A percentile compares a stretch with the other conserved stretches of the same genome.
These are phyloP conservation scores for Cosmia pyralina DNA, from an alignment of 2,888 invertebrate species.

Conservation along the genomic window DNA sequence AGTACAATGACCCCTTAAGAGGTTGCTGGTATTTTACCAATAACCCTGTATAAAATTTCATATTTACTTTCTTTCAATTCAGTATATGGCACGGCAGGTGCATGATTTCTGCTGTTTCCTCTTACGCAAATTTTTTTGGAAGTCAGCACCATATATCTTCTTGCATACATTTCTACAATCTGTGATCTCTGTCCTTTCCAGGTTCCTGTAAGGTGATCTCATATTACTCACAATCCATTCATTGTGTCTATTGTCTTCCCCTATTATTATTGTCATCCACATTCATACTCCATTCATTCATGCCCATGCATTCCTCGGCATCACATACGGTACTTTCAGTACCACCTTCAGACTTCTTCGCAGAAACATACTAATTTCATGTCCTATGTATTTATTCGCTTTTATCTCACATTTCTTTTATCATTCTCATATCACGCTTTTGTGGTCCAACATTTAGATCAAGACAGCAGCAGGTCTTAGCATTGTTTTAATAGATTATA, in stretches of 20 bases:
- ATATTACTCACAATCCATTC: neutral
- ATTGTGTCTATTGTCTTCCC: conserved; percentile 12
- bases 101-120: neutral
- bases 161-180: neutral
- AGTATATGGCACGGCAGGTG: neutral
- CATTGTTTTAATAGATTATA: neutral
- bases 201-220: neutral
- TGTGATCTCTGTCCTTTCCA: neutral
- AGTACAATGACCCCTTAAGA: too few species aligned
- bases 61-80: neutral
- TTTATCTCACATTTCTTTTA: neutral
- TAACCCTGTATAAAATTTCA: too few species aligned
- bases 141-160: too few species aligned
- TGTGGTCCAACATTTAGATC: too few species aligned
- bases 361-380: too few species aligned
- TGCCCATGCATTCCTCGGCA: neutral
- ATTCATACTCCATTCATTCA: neutral
- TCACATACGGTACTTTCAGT: neutral
- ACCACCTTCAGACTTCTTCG: too few species aligned
- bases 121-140: neutral
- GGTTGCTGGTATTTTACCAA: too few species aligned
- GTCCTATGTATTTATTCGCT: neutral
- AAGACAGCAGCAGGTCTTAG: neutral
- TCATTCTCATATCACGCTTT: neutral
- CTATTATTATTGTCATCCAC: neutral